phyloP scores from a whole-genome alignment of 1,140 invertebrate species.

The Oncopeltus fasciatus region DNA sequence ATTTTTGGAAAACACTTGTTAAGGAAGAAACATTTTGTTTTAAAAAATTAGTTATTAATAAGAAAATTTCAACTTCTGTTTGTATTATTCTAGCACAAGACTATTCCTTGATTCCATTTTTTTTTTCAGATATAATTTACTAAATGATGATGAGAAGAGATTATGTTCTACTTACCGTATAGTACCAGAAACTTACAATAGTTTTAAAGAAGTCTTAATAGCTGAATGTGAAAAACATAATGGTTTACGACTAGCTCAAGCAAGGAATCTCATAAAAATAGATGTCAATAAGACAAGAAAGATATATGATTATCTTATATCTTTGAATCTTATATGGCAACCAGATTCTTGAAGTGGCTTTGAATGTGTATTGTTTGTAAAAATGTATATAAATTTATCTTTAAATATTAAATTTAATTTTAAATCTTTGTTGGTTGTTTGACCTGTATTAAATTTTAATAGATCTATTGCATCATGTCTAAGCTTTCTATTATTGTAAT shows the following conservation, averaged over 20 bases:
- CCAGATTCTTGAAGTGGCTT: too few species aligned
- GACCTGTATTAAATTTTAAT: too few species aligned
- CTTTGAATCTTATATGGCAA: slow-evolving; percentile 31
- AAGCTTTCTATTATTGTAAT: too few species aligned
- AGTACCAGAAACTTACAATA: slow-evolving; percentile 58
- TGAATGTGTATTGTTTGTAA: too few species aligned
- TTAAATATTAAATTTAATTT: too few species aligned
- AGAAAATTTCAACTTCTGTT: too few species aligned
- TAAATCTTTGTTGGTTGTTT: too few species aligned
- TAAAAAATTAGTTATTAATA: neutral
- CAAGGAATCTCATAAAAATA: slow-evolving; percentile 69
- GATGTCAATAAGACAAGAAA: slow-evolving; percentile 88
- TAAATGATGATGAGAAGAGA: slow-evolving; percentile 54
- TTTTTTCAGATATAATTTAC: slow-evolving; percentile 38
- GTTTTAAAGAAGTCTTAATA: slow-evolving; percentile 58
- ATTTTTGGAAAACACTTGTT: too few species aligned
- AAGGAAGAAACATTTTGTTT: neutral
- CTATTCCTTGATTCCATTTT: neutral
- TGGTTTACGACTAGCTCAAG: slow-evolving; percentile 61
- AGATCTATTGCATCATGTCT: too few species aligned
- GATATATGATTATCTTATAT: slow-evolving; percentile 67
- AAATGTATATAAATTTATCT: too few species aligned
- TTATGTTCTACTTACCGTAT: slow-evolving; percentile 60
- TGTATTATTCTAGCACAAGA: neutral
- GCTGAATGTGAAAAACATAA: slow-evolving; percentile 53